Percentiles rank a stretch among this genome's conserved stretches.
phyloP scores from a whole-genome alignment of 2,888 invertebrate species.

The Andrena trimmerana region DNA sequence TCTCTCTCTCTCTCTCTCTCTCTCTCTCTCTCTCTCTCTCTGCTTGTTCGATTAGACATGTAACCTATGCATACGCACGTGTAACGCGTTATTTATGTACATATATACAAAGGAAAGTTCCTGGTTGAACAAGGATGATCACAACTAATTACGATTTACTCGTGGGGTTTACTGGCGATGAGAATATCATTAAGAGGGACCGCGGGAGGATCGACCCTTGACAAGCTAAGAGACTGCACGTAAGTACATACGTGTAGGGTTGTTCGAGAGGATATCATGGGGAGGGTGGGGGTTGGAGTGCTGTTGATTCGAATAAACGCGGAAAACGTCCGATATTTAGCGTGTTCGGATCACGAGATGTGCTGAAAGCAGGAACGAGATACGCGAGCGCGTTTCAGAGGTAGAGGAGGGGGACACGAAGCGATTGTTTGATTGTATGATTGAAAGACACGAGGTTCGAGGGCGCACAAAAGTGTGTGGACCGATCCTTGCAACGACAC shows the following conservation, averaged over 20 bases:
- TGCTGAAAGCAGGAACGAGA: conserved; percentile 32
- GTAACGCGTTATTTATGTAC: conserved; percentile 77
- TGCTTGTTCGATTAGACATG: conserved; percentile 44
- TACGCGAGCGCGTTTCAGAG: conserved; percentile 33
- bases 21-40: conserved; percentile 26
- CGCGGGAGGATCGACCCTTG: not conserved
- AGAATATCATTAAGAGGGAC: conserved; percentile 18
- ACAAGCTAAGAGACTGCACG: conserved; percentile 13
- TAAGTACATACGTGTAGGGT: not conserved
- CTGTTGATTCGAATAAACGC: conserved; percentile 16
- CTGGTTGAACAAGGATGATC: conserved; percentile 80
- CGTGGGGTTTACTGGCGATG: conserved; percentile 70
- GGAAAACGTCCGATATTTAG: conserved; percentile 77
- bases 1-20: conserved; percentile 21
- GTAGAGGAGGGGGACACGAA: conserved; percentile 58
- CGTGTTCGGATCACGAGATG: conserved; percentile 78
- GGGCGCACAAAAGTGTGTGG: conserved; percentile 68
- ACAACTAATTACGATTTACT: conserved; percentile 70
- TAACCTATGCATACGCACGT: conserved; percentile 71
- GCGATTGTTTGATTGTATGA: conserved; percentile 76
- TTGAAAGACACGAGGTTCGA: conserved; percentile 79
- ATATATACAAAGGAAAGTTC: conserved; percentile 81
- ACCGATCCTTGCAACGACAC: conserved; percentile 32
- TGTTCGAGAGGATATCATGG: not conserved
- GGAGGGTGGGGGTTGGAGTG: not conserved